These are phyloP conservation scores for Tragelaphus strepsiceros DNA, from an alignment of 2,113 vertebrate genomes.

Conservation along the genomic window DNA sequence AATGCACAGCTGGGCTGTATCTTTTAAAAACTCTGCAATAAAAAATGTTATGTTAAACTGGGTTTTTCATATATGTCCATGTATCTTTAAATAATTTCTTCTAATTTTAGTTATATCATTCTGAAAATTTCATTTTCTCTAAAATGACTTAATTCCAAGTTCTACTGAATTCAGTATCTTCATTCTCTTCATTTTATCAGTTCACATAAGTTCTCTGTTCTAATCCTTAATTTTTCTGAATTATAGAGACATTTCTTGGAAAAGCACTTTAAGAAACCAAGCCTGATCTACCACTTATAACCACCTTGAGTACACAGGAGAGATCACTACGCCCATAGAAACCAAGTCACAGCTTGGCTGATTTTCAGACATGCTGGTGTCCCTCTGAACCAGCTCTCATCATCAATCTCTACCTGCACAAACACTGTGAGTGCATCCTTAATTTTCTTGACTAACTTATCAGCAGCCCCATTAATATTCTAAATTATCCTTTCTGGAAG, in stretches of 20 bases:
- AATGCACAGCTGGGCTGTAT: not conserved
- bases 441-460: constrained; percentile 60
- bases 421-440: not conserved
- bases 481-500: constrained; percentile 54
- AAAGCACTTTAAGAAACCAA: not conserved
- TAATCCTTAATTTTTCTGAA: not conserved
- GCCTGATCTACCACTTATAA: not conserved
- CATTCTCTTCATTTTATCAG: not conserved
- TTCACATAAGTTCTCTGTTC: not conserved
- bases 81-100: not conserved
- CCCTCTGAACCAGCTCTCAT: not conserved
- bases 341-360: not conserved
- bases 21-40: not conserved
- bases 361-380: not conserved
- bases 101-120: not conserved
- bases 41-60: not conserved
- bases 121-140: not conserved
- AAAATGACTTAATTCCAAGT: not conserved
- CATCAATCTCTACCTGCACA: constrained; percentile 45
- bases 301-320: not conserved
- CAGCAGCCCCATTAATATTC: constrained; percentile 66
- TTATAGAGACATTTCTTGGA: not conserved
- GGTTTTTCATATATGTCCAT: not conserved
- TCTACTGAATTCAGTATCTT: not conserved
- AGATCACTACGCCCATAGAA: not conserved